A percentile compares a stretch with the other conserved stretches of the same genome.
Evolutionary conservation across 2,113 vertebrate genomes (phyloP).

Genomic region (Anguilla rostrata): DNA sequence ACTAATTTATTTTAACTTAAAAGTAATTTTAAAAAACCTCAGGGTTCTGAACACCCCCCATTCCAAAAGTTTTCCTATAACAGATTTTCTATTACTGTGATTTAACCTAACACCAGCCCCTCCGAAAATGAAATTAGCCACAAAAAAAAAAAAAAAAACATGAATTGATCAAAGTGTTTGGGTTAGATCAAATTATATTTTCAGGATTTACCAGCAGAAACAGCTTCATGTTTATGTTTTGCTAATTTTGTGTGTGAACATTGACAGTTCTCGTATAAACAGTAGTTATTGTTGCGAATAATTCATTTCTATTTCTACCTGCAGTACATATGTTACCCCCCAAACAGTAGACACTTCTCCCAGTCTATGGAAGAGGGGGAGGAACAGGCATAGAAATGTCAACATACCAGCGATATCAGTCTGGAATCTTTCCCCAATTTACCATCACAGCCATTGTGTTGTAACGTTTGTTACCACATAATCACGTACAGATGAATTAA

Average conservation of each 20-base stretch:
- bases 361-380: not conserved
- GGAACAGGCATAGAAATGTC: not conserved
- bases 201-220: not conserved
- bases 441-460: not conserved
- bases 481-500: not conserved
- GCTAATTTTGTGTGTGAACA: not conserved
- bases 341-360: constrained; percentile 14
- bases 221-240: not conserved
- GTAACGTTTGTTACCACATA: not conserved
- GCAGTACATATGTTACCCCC: not conserved
- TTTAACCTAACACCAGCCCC: too few relatives aligned
- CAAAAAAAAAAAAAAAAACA: too few relatives aligned
- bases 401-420: constrained; percentile 7
- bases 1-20: too few relatives aligned
- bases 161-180: too few relatives aligned
- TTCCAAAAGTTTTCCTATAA: too few relatives aligned
- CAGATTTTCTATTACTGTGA: too few relatives aligned
- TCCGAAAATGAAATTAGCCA: too few relatives aligned
- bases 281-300: not conserved
- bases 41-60: too few relatives aligned
- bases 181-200: not conserved
- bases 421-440: constrained; percentile 14
- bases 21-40: too few relatives aligned
- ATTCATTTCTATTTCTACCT: not conserved
- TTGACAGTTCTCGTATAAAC: not conserved